phyloP scores from a whole-genome alignment of 2,113 vertebrate genomes.

The Hyperoodon ampullatus region DNA sequence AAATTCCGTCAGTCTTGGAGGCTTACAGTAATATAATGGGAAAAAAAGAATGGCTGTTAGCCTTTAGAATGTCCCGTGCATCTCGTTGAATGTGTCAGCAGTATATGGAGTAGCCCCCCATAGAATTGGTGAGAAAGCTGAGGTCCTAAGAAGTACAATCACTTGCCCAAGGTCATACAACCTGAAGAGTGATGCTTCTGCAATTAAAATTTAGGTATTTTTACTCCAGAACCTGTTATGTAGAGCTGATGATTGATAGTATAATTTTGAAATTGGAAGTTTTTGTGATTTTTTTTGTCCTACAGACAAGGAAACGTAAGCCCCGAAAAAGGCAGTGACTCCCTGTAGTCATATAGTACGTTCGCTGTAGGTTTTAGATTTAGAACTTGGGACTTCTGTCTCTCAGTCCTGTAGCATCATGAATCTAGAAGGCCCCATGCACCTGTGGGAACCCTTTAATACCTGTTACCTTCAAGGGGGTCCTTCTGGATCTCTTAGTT shows the following conservation, averaged over 20 bases:
- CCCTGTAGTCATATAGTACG: background rate
- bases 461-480: slow-evolving; percentile 56
- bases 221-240: background rate
- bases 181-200: background rate
- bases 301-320: background rate
- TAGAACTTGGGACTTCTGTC: background rate
- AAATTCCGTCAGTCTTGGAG: background rate
- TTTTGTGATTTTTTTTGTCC: background rate
- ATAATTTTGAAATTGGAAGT: background rate
- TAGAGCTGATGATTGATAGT: background rate
- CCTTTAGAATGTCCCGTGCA: background rate
- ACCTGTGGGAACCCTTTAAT: slow-evolving; percentile 41
- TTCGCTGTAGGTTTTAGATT: background rate
- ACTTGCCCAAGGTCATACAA: background rate
- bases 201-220: background rate
- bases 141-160: background rate
- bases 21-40: slow-evolving; percentile 31
- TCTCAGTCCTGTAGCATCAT: background rate
- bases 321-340: background rate
- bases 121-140: background rate
- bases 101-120: background rate
- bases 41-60: background rate
- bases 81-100: background rate
- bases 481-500: slow-evolving; percentile 50
- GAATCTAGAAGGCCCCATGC: background rate